Base-by-base conservation (phyloP, 1,140 invertebrate species). In the Drosophila pectinifera region DNA sequence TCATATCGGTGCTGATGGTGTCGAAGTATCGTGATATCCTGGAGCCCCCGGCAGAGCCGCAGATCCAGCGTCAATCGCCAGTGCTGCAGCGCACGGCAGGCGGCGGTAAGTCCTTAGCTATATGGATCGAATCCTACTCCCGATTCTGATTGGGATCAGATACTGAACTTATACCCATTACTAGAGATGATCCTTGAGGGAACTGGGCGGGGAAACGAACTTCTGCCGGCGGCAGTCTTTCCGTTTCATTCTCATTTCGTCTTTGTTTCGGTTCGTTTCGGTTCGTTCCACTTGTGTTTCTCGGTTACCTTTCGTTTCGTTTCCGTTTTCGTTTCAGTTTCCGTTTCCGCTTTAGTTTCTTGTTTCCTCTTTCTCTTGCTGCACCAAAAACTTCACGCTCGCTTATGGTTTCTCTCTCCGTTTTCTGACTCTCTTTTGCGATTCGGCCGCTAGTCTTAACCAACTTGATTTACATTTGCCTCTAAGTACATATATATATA, bases 1-100 rank as follows among this genome's bases (percentile, higher is more conserved):
- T 99, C 93, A 98, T 99, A 80, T 99, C 98, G 62, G 99, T 99
- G 72, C 93, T 99, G 90, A 99, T 99, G 98, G 99, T 99, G 51
- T 99, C 98, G 38, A 99, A 99, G 92, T 99, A 99, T 93, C 95
- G 99, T 49, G 99, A 99, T 92, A 99, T 99, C 80, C 93, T 99
- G 80, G 99, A 99, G 93, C 98, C 99, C 55, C 97, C 97, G 8
- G 90, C 91, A 53, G 92, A 92, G 64, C 88, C 91, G 41, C 91
- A 92, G 42, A 83, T 92, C 14, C 84, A 90, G 49, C 79, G 91
- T 6, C 86, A 92, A 77, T 92, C 92, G 24, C 92, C 92, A 10
- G 78, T 92, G 48, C 68, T 92, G 64, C 92, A 92, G 59, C 84
- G 91, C 54, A 68, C 81, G 24, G 56, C 91, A 43, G 82, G 73